Conservation (phyloP, 2,888 invertebrate species). For the Pammene aurita region DNA sequence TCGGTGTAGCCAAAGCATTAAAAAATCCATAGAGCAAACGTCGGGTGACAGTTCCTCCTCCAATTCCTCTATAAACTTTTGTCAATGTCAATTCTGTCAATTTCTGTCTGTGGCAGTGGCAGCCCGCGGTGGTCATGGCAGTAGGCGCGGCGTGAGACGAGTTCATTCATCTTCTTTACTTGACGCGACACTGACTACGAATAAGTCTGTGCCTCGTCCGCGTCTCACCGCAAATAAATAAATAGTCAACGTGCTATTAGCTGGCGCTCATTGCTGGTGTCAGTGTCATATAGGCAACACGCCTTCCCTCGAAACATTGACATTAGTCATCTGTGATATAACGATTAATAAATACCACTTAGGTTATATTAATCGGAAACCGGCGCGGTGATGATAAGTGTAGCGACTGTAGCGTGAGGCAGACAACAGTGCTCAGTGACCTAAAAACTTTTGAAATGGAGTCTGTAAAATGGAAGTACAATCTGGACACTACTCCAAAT, state of each 20-base stretch:
- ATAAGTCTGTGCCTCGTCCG: constrained; percentile 60
- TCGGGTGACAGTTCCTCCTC: constrained; percentile 27
- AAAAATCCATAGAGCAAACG: constrained; percentile 30
- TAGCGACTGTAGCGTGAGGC: constrained; percentile 61
- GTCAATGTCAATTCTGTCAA: no score
- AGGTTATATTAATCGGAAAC: constrained; percentile 65
- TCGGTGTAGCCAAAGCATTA: constrained; percentile 21
- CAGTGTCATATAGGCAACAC: constrained; percentile 64
- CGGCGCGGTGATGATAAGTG: constrained; percentile 75
- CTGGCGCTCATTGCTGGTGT: constrained; percentile 66
- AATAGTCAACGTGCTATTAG: constrained; percentile 68
- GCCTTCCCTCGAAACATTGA: constrained; percentile 66
- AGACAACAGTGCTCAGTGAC: constrained; percentile 34
- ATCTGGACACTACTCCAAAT: constrained; percentile 87
- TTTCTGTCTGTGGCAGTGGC: constrained; percentile 41
- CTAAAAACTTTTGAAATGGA: constrained; percentile 61
- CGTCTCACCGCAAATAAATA: constrained; percentile 73
- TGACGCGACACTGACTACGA: constrained; percentile 58
- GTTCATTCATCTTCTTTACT: constrained; percentile 67
- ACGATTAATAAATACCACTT: constrained; percentile 67
- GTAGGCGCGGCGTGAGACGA: constrained; percentile 59
- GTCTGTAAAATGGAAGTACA: constrained; percentile 77
- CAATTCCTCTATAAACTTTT: constrained; percentile 13
- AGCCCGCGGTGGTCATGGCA: constrained; percentile 38
- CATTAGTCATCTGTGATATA: constrained; percentile 78